Percentiles rank a stretch among this genome's conserved stretches.
These are phyloP conservation scores for Agelastica alni DNA, from an alignment of 2,888 invertebrate genomes.

Conservation along the genomic window DNA sequence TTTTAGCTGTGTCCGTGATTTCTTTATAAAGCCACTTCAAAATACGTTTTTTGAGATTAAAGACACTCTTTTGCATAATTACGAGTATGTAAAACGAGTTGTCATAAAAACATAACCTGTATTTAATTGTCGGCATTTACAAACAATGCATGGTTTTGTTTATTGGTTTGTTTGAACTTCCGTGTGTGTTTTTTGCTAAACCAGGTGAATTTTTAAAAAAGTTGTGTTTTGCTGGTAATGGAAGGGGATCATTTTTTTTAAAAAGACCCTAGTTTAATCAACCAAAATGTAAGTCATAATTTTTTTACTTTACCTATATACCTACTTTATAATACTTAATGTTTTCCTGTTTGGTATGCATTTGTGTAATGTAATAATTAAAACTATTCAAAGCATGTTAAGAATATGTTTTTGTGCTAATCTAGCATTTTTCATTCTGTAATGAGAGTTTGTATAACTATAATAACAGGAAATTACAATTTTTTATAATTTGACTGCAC, in stretches of 20 bases:
- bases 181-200: constrained; percentile 14
- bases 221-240: constrained; percentile 13
- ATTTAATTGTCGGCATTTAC: constrained; percentile 28
- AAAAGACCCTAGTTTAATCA: constrained; percentile 16
- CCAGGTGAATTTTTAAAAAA: neutral
- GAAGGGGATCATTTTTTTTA: constrained; percentile 13
- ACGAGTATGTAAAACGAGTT: constrained; percentile 29
- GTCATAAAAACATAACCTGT: constrained; percentile 36
- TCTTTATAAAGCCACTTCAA: constrained; percentile 5
- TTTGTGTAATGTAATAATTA: constrained; percentile 10
- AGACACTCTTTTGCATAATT: constrained; percentile 1
- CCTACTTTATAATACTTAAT: constrained; percentile 8
- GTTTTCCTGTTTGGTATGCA: constrained; percentile 23
- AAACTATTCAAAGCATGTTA: constrained; percentile 4
- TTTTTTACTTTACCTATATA: no score
- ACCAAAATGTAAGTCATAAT: constrained; percentile 36
- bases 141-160: constrained; percentile 31
- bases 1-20: constrained; percentile 34
- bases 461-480: constrained; percentile 17
- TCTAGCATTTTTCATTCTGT: neutral
- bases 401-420: neutral
- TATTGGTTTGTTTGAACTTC: constrained; percentile 18
- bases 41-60: constrained; percentile 3
- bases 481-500: constrained; percentile 10
- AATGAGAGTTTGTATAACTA: neutral